Conservation (phyloP, 1,140 invertebrate species). For the Zaprionus vittiger region DNA sequence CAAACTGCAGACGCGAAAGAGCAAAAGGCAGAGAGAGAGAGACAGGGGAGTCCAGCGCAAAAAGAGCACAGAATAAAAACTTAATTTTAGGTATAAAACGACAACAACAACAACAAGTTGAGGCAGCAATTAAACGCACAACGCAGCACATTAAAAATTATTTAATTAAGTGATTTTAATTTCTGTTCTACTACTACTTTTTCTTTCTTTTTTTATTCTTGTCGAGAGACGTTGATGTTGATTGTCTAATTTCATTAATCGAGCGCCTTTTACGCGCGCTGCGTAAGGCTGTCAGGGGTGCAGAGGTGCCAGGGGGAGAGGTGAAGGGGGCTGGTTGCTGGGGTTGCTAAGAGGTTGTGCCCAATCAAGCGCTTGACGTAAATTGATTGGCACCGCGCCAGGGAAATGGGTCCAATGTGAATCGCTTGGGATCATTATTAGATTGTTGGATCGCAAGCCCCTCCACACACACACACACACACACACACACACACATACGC, state of each 20-base stretch:
- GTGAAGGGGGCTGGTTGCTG: background rate
- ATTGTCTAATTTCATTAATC: constrained; percentile 83
- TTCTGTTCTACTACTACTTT: constrained; percentile 45
- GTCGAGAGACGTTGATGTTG: constrained; percentile 57
- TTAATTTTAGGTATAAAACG: constrained; percentile 23
- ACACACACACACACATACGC: no score
- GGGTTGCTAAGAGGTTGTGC: constrained; percentile 51
- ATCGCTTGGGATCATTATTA: constrained; percentile 11
- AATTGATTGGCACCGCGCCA: constrained; percentile 71
- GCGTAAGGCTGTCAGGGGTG: background rate
- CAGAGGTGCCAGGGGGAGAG: background rate
- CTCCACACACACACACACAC: no score
- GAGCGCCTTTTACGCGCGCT: constrained; percentile 26
- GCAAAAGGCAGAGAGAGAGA: background rate
- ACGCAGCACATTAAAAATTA: constrained; percentile 74
- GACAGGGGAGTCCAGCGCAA: background rate
- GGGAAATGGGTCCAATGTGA: constrained; percentile 58
- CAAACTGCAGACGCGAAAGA: constrained; percentile 22
- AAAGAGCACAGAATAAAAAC: constrained; percentile 12
- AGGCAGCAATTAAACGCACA: constrained; percentile 51
- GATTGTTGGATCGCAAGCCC: background rate
- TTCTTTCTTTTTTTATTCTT: constrained; percentile 33
- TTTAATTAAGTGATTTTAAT: constrained; percentile 82
- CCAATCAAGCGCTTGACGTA: constrained; percentile 56
- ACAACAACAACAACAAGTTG: constrained; percentile 16